Percentiles rank a stretch among this genome's conserved stretches.
Evolutionary conservation across 2,113 vertebrate species (phyloP).

Genomic region (Tringa solitaria): DNA sequence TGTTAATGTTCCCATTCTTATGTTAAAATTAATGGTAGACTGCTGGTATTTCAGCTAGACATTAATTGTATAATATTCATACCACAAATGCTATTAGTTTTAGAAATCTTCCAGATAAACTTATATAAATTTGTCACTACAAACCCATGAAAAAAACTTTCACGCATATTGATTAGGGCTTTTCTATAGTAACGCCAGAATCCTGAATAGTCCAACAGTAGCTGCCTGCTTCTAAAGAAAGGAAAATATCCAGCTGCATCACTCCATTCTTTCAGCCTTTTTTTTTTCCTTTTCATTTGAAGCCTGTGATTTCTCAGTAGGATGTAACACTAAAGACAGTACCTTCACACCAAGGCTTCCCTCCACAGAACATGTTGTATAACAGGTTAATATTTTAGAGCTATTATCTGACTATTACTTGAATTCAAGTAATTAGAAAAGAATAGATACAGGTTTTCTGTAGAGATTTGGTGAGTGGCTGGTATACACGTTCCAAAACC

Average conservation of each 20-base stretch:
- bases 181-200: conserved; percentile 19
- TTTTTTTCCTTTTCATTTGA: neutral
- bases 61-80: conserved; percentile 62
- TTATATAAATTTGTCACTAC: conserved; percentile 66
- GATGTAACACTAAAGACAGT: neutral
- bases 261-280: neutral
- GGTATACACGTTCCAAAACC: neutral
- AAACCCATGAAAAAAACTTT: conserved; percentile 29
- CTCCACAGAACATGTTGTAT: neutral
- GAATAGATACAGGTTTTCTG: neutral
- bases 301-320: neutral
- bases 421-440: neutral
- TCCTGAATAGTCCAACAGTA: neutral
- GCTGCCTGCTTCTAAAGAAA: conserved; percentile 16
- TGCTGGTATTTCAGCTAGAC: conserved; percentile 54
- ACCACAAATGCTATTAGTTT: conserved; percentile 60
- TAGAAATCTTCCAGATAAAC: conserved; percentile 63
- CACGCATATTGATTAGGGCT: conserved; percentile 39
- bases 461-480: neutral
- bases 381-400: conserved; percentile 28
- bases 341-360: neutral
- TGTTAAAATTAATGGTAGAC: conserved; percentile 63
- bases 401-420: neutral
- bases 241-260: conserved; percentile 2
- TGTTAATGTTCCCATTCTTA: conserved; percentile 53